phyloP scores from a whole-genome alignment of 1,140 invertebrate genomes.

The Amphibalanus amphitrite region DNA sequence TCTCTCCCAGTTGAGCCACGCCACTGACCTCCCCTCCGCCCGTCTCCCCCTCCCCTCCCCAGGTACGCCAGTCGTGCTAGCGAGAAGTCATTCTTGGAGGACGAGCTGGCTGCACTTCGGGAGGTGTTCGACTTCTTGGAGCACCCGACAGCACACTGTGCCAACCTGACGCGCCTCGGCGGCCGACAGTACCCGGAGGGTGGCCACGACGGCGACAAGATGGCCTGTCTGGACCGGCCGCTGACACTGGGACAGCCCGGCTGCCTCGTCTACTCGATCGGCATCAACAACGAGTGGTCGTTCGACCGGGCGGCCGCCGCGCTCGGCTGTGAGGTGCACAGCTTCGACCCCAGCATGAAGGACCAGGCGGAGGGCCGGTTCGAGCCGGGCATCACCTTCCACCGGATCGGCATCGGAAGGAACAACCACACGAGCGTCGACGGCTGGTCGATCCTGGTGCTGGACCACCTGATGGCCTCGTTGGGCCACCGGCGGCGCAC shows the following conservation, averaged over 20 bases:
- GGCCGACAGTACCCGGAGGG: background rate
- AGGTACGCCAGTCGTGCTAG: too few species aligned
- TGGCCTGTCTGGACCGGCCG: conserved; percentile 14
- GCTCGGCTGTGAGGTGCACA: conserved; percentile 19
- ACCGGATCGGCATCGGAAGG: background rate
- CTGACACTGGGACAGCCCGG: conserved; percentile 8
- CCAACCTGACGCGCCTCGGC: background rate
- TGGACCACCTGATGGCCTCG: background rate
- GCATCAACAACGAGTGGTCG: conserved; percentile 21
- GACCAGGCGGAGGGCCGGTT: background rate
- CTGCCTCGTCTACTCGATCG: conserved; percentile 19
- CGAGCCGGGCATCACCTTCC: background rate
- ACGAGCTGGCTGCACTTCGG: background rate
- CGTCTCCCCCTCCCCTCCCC: too few species aligned
- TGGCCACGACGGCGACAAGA: conserved; percentile 13
- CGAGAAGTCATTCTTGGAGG: too few species aligned
- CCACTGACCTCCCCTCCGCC: too few species aligned
- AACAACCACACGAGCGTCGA: background rate
- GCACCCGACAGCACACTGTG: background rate
- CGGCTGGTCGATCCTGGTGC: background rate
- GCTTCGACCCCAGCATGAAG: conserved; percentile 18
- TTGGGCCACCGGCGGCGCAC: background rate
- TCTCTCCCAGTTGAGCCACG: too few species aligned
- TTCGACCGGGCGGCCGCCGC: conserved; percentile 19
- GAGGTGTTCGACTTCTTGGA: background rate